These are phyloP conservation scores for Cheilosia grossa DNA, from an alignment of 2,888 invertebrate species.

Conservation along the genomic window DNA sequence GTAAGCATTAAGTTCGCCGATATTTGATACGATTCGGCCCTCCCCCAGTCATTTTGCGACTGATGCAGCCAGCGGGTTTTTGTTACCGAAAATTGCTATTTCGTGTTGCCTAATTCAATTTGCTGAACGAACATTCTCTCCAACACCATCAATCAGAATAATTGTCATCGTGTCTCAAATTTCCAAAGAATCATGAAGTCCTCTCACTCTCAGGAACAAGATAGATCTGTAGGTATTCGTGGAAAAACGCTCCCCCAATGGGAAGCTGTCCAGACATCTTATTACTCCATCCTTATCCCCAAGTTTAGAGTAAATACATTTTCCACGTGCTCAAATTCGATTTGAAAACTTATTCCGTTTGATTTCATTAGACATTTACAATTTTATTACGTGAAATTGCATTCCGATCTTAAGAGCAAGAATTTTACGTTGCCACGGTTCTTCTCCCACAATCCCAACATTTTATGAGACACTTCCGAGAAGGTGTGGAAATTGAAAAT, in stretches of 20 bases:
- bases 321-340: constrained; percentile 1
- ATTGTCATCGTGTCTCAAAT: not conserved
- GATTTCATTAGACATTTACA: constrained; percentile 38
- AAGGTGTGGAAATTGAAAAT: constrained; percentile 1
- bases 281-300: not conserved
- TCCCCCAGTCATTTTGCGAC: too few species aligned
- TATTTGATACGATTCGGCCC: too few species aligned
- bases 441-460: not conserved
- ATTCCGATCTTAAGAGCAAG: constrained; percentile 6
- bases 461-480: not conserved
- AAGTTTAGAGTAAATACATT: not conserved
- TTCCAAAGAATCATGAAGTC: not conserved
- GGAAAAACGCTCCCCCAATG: not conserved
- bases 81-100: too few species aligned
- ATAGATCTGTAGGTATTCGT: not conserved
- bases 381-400: constrained; percentile 25
- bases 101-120: too few species aligned
- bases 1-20: too few species aligned
- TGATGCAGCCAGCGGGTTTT: too few species aligned
- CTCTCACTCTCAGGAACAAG: not conserved
- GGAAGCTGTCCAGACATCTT: constrained; percentile 40
- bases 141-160: not conserved
- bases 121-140: too few species aligned
- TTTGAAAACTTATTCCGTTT: constrained; percentile 10
- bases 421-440: constrained; percentile 8